Conservation (phyloP, 2,888 invertebrate genomes). For the Amiota communis region DNA sequence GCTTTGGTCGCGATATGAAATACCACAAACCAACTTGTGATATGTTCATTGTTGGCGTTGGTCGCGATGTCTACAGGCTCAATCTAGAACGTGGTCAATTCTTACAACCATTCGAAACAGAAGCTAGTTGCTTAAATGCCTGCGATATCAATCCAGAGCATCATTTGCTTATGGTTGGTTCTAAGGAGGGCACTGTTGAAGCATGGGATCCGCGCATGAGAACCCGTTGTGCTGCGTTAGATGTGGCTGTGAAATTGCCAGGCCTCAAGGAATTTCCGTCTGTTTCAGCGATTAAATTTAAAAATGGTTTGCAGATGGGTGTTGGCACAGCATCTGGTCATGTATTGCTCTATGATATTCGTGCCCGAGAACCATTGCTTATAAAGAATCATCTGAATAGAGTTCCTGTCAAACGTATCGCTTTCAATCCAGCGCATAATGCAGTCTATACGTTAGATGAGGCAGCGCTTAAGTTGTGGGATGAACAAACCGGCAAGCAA, state of each 20-base stretch:
- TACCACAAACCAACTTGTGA: constrained; percentile 94
- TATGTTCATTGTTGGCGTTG: constrained; percentile 90
- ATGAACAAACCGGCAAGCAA: constrained; percentile 90
- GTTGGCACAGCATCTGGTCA: constrained; percentile 97
- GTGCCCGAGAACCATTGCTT: constrained; percentile 89
- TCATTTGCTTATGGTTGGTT: constrained; percentile 89
- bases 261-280: constrained; percentile 74
- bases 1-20: constrained; percentile 94
- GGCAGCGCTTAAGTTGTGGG: constrained; percentile 92
- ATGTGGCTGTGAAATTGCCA: constrained; percentile 83
- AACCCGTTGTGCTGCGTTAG: constrained; percentile 84
- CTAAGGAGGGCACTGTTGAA: constrained; percentile 92
- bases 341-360: constrained; percentile 93
- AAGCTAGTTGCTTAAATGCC: constrained; percentile 84
- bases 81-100: constrained; percentile 79
- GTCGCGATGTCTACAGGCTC: constrained; percentile 50
- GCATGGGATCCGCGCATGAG: constrained; percentile 96
- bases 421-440: constrained; percentile 86
- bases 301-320: constrained; percentile 84
- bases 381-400: constrained; percentile 97
- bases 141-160: constrained; percentile 91
- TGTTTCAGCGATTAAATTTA: constrained; percentile 84
- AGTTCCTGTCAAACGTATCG: constrained; percentile 89
- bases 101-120: constrained; percentile 86
- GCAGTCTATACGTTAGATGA: constrained; percentile 92